phyloP scores from a whole-genome alignment of 2,888 invertebrate genomes.

The Diabrotica balteata region DNA sequence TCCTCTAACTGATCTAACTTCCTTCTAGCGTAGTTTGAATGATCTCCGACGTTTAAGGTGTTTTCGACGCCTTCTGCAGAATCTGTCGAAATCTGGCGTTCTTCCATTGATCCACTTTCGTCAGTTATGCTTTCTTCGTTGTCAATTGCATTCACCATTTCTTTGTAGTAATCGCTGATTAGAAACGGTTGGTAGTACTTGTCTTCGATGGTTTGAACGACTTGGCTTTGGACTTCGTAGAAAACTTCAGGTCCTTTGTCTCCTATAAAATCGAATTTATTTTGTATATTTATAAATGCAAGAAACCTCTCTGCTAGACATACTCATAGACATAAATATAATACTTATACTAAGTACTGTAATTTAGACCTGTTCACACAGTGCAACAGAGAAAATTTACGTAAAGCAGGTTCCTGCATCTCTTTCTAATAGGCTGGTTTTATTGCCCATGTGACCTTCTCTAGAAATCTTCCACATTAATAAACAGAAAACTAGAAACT shows the following conservation, averaged over 20 bases:
- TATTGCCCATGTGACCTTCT: too few relatives aligned
- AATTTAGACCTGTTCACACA: too few relatives aligned
- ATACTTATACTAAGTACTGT: too few relatives aligned
- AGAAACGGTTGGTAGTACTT: constrained; percentile 90
- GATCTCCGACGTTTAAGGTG: constrained; percentile 75
- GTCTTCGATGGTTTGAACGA: constrained; percentile 81
- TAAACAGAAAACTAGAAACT: too few relatives aligned
- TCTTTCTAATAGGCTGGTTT: too few relatives aligned
- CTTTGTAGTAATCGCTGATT: constrained; percentile 83
- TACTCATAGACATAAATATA: too few relatives aligned
- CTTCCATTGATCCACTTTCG: constrained; percentile 60
- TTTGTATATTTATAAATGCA: background rate
- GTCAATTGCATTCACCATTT: constrained; percentile 72
- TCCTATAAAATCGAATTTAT: constrained; percentile 59
- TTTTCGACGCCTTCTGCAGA: constrained; percentile 62
- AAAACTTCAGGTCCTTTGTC: constrained; percentile 89
- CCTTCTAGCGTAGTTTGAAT: constrained; percentile 81
- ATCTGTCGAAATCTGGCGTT: constrained; percentile 66
- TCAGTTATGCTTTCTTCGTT: constrained; percentile 63
- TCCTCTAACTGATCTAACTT: constrained; percentile 86
- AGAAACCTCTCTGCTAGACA: background rate
- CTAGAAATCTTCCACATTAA: too few relatives aligned
- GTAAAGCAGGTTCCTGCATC: too few relatives aligned
- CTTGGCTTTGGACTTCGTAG: constrained; percentile 83
- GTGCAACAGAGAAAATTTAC: too few relatives aligned